These are phyloP conservation scores for Phaethornis superciliosus DNA, from an alignment of 2,113 vertebrate genomes.

Conservation along the genomic window DNA sequence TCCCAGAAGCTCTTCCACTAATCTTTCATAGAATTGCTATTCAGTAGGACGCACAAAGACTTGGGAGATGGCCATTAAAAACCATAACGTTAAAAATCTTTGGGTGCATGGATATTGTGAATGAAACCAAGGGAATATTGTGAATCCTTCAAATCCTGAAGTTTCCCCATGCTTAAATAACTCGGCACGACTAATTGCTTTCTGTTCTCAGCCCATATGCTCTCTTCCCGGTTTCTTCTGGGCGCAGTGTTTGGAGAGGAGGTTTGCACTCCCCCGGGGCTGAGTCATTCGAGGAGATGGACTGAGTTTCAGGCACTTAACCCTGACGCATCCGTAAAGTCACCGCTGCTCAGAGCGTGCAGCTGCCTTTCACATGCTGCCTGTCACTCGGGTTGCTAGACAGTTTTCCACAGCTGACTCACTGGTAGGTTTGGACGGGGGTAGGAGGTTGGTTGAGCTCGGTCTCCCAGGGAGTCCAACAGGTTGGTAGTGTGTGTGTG, in stretches of 20 bases:
- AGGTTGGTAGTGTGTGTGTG: background rate
- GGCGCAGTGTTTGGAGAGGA: background rate
- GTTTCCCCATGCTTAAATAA: background rate
- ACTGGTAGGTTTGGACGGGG: background rate
- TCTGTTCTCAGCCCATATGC: constrained; percentile 15
- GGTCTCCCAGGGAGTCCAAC: background rate
- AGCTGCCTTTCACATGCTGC: background rate
- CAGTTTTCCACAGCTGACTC: background rate
- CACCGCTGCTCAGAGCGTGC: background rate
- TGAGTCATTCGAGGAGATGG: background rate
- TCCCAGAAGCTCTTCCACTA: background rate
- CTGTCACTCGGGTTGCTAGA: background rate
- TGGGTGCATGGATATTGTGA: constrained; percentile 8
- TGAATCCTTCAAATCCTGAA: background rate
- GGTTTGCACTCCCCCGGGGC: background rate
- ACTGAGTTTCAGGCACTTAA: background rate
- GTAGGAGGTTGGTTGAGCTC: background rate
- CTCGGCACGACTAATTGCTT: background rate
- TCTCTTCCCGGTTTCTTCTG: background rate
- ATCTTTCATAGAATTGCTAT: background rate
- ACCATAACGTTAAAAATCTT: background rate
- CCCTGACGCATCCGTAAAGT: background rate
- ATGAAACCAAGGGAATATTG: constrained; percentile 3
- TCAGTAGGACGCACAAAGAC: background rate
- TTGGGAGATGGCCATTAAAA: background rate